A percentile compares a stretch with the other conserved stretches of the same genome.
Evolutionary conservation across 1,140 invertebrate species (phyloP).

Genomic region (Sycophila sp.): DNA sequence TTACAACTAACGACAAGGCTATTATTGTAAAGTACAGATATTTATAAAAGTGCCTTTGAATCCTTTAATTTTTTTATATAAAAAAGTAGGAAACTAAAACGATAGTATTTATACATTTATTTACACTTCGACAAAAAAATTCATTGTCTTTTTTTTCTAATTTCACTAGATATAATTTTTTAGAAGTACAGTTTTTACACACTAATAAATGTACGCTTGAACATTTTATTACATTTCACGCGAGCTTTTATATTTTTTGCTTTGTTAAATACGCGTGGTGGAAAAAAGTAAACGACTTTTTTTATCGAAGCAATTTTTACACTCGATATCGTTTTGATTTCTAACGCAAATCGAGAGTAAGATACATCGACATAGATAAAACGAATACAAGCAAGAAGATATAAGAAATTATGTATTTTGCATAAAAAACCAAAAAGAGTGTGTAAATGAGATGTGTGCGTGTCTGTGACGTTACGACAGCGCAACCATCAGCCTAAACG

Average conservation of each 20-base stretch:
- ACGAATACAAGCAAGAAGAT: background rate
- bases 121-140: no score
- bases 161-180: no score
- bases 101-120: background rate
- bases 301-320: no score
- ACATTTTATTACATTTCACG: no score
- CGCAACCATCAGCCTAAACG: background rate
- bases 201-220: no score
- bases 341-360: background rate
- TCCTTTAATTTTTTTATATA: background rate
- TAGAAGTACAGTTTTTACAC: no score
- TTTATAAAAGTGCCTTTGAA: background rate
- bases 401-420: background rate
- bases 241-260: no score
- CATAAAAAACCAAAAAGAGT: background rate
- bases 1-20: conserved; percentile 22
- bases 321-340: no score
- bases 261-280: no score
- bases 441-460: background rate
- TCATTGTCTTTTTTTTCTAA: no score
- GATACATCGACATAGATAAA: background rate
- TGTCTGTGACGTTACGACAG: background rate
- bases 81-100: background rate
- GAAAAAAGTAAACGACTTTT: no score
- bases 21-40: conserved; percentile 20